phyloP scores from a whole-genome alignment of 2,113 vertebrate genomes.

The Fulmarus glacialis region DNA sequence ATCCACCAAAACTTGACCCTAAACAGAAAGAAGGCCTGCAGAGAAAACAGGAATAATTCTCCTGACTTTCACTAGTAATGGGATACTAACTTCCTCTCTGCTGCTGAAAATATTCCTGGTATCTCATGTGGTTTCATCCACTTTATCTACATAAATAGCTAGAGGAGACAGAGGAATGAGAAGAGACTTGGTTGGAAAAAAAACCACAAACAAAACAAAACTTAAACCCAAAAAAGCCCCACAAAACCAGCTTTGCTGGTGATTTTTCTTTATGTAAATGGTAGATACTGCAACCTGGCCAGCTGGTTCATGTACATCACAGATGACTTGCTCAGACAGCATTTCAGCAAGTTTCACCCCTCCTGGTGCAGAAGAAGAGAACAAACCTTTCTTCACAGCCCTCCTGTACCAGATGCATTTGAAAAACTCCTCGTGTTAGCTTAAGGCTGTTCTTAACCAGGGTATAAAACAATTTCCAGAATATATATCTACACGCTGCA shows the following conservation, averaged over 20 bases:
- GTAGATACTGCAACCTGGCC: neutral
- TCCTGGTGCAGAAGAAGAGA: neutral
- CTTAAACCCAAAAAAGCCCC: neutral
- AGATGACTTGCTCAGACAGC: neutral
- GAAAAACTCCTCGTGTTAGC: rapidly evolving
- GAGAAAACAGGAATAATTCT: neutral
- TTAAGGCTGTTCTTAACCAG: neutral
- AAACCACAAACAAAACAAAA: neutral
- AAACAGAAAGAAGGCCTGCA: neutral
- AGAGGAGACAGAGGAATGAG: neutral
- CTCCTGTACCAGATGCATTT: neutral
- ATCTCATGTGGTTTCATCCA: neutral
- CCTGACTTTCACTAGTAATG: neutral
- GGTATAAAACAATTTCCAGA: neutral
- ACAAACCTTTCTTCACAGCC: neutral
- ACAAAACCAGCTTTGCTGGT: neutral
- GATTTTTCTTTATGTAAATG: neutral
- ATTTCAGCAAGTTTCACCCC: neutral
- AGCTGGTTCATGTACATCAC: neutral
- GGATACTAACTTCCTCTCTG: neutral
- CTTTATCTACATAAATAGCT: neutral
- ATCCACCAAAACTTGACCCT: neutral
- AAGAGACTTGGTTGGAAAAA: neutral
- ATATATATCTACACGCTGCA: neutral
- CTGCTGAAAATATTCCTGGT: neutral